These are phyloP conservation scores for Choristoneura fumiferana DNA, from an alignment of 1,140 invertebrate genomes.

Conservation along the genomic window DNA sequence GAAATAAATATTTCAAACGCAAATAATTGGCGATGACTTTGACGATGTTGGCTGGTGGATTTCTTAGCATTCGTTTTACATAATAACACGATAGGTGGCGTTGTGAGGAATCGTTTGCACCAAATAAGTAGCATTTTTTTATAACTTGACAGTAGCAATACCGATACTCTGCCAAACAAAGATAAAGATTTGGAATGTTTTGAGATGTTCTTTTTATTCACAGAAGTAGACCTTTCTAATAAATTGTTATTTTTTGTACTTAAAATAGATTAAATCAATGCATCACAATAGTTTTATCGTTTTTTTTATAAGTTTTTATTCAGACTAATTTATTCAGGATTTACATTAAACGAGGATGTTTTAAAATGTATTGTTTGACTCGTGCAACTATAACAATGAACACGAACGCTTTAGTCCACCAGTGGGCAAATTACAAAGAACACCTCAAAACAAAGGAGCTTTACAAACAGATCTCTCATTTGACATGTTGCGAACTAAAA, in stretches of 20 bases:
- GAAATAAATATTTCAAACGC: no score
- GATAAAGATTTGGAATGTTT: conserved; percentile 50
- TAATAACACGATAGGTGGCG: conserved; percentile 20
- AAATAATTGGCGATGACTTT: no score
- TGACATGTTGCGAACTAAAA: conserved; percentile 71
- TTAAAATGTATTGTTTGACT: no score
- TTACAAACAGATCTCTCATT: conserved; percentile 60
- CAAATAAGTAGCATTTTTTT: conserved; percentile 58
- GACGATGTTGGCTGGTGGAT: neutral
- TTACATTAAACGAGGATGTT: no score
- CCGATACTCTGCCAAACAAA: conserved; percentile 47
- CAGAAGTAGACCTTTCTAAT: neutral
- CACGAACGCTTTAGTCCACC: no score
- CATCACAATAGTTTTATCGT: neutral
- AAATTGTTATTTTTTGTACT: conserved; percentile 1
- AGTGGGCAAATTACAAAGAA: conserved; percentile 30
- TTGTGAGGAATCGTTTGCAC: conserved; percentile 42
- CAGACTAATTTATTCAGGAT: no score
- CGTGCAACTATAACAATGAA: no score
- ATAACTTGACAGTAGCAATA: conserved; percentile 34
- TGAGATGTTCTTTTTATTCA: conserved; percentile 60
- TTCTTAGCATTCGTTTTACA: no score
- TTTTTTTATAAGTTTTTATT: conserved; percentile 11
- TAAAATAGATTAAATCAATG: neutral
- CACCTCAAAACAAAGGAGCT: conserved; percentile 35